phyloP scores from a whole-genome alignment of 2,888 invertebrate species.

The Athripsodes cinereus region DNA sequence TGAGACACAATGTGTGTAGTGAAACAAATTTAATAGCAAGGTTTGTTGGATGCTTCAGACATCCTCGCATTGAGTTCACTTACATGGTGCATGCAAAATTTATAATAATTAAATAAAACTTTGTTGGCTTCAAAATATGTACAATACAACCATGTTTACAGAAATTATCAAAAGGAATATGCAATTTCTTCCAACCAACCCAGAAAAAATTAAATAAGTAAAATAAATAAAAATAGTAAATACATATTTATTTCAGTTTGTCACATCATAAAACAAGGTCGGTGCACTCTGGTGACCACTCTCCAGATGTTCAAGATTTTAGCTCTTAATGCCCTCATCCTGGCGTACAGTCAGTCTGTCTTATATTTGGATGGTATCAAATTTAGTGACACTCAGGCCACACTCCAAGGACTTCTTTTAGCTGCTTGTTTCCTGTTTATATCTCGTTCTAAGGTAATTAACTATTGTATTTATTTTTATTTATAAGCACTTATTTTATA shows the following conservation, averaged over 20 bases:
- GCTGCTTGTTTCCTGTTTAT: conserved; percentile 98
- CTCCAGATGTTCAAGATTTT: conserved; percentile 99
- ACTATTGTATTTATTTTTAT: conserved; percentile 12
- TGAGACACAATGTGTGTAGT: too few species aligned
- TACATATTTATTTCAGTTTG: conserved; percentile 67
- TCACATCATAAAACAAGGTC: conserved; percentile 98
- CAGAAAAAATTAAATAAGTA: too few species aligned
- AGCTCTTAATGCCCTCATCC: conserved; percentile 92
- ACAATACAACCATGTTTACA: too few species aligned
- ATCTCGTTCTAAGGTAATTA: conserved; percentile 86
- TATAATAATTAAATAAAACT: too few species aligned
- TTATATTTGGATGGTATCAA: conserved; percentile 97
- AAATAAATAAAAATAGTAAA: too few species aligned
- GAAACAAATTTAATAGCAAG: too few species aligned
- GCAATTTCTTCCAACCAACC: too few species aligned
- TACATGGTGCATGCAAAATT: too few species aligned
- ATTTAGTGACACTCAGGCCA: conserved; percentile 96
- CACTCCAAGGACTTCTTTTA: conserved; percentile 89
- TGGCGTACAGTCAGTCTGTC: conserved; percentile 98
- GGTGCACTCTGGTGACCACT: conserved; percentile 98
- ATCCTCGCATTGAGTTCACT: too few species aligned
- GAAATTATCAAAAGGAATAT: too few species aligned
- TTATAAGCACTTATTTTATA: background rate
- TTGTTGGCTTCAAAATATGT: too few species aligned
- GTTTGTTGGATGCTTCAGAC: too few species aligned